A percentile compares a stretch with the other conserved stretches of the same genome.
Evolutionary conservation across 2,113 vertebrate species (phyloP).

Genomic region (Ceuthmochares aereus): DNA sequence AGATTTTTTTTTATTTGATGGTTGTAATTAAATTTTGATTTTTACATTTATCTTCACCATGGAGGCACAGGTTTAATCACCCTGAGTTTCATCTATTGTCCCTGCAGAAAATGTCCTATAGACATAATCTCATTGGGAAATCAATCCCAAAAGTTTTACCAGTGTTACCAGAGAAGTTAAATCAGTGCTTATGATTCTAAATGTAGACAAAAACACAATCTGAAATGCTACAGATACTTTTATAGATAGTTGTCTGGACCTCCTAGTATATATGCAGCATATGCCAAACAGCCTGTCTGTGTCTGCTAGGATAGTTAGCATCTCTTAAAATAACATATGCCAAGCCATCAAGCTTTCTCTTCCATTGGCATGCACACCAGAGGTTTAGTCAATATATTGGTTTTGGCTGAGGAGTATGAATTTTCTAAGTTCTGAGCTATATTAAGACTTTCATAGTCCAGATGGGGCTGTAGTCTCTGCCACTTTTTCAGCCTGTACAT

Average conservation of each 20-base stretch:
- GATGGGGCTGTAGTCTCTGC: background rate
- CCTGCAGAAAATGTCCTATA: background rate
- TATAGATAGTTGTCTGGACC: background rate
- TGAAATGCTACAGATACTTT: background rate
- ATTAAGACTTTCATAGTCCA: slow-evolving; percentile 2
- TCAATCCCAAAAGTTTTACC: background rate
- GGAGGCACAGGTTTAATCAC: background rate
- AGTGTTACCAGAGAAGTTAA: background rate
- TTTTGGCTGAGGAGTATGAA: background rate
- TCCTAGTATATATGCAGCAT: background rate
- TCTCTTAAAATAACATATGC: slow-evolving; percentile 28
- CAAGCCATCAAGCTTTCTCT: slow-evolving; percentile 6
- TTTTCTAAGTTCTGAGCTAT: slow-evolving; percentile 7
- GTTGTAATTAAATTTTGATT: background rate
- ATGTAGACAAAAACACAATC: background rate
- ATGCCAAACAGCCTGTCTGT: slow-evolving; percentile 20
- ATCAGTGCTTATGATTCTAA: background rate
- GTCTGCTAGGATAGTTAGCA: background rate
- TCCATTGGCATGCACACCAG: background rate
- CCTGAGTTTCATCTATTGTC: background rate
- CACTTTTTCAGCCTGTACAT: background rate
- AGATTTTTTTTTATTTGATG: background rate
- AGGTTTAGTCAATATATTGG: slow-evolving; percentile 43
- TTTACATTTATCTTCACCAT: background rate
- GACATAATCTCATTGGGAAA: background rate